Evolutionary conservation across 1,140 invertebrate genomes (phyloP), one percentile per base, ranked within the genome.

Genomic region (Megalopta genalis): DNA sequence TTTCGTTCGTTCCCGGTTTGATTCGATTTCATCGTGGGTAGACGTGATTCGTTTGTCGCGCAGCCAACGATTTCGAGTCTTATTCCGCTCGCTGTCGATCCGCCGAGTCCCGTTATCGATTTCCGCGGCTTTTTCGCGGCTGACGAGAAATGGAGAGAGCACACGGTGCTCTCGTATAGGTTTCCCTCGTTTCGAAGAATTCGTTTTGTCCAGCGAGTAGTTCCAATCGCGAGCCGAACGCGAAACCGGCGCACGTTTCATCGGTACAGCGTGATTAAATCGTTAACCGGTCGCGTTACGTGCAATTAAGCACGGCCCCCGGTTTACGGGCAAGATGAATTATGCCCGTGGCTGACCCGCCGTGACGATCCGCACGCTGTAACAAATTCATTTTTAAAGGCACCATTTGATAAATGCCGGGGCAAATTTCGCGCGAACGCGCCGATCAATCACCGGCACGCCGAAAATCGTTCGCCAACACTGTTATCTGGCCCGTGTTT

Each of bases 301-400:
- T 69, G 65, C 74, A 77, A 77, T 77, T 77, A 77, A 77, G 65
- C 74, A 69, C 73, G 27, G 42, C 32, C 4, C 8, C 14, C 39
- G 39, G 65, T 67, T 60, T 59, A 32, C 65, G 12, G 64, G 39
- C 64, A 57, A 63, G 74, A 60, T 69, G 65, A 77, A 77, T 77
- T 77, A 77, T 77, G 65, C 66, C 42, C 21, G 54, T 5, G 2
- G 2, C 54, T 2, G 66, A 9, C 66, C 54, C 63, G 37, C 72
- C 46, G 46, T 46, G 73, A 75, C 73, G 63, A 64, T 37, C 63
- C 8, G 21, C 9, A 42, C 54, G 25, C 46, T 69, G 65, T 69
- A 69, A 77, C 74, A 62, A 77, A 69, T 77, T 65, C 65, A 57
- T 77, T 77, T 77, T 77, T 77, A 77, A 77, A 77, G 66, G 65